These are phyloP conservation scores for Atlantisia rogersi DNA, from an alignment of 2,113 vertebrate genomes.

Conservation along the genomic window DNA sequence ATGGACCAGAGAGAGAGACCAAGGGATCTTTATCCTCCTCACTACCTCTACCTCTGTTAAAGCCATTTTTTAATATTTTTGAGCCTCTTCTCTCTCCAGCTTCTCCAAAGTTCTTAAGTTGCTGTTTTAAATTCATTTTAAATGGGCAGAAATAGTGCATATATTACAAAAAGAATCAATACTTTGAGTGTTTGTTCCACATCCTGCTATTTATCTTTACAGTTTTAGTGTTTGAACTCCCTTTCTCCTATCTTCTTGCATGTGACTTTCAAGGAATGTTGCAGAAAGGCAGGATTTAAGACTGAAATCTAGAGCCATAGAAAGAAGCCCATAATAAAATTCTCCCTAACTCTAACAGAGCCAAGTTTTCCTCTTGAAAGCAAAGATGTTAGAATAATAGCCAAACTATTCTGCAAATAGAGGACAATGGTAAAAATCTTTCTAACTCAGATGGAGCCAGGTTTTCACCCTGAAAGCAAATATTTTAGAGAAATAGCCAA, in stretches of 20 bases:
- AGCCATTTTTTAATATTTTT: background rate
- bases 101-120: background rate
- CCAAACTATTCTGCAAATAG: background rate
- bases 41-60: background rate
- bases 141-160: background rate
- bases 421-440: background rate
- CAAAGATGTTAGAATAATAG: background rate
- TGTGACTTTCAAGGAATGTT: background rate
- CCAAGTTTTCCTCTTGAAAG: background rate
- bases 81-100: background rate
- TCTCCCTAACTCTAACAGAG: background rate
- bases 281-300: background rate
- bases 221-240: background rate
- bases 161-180: background rate
- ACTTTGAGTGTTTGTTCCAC: background rate
- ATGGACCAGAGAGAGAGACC: background rate
- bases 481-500: background rate
- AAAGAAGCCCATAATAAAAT: background rate
- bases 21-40: background rate
- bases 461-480: background rate
- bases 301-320: background rate
- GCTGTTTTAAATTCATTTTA: background rate
- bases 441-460: background rate
- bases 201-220: background rate
- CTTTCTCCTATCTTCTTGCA: background rate